Percentiles rank a stretch among this genome's conserved stretches.
phyloP scores from a whole-genome alignment of 2,888 invertebrate genomes.

The Diloba caeruleocephala region DNA sequence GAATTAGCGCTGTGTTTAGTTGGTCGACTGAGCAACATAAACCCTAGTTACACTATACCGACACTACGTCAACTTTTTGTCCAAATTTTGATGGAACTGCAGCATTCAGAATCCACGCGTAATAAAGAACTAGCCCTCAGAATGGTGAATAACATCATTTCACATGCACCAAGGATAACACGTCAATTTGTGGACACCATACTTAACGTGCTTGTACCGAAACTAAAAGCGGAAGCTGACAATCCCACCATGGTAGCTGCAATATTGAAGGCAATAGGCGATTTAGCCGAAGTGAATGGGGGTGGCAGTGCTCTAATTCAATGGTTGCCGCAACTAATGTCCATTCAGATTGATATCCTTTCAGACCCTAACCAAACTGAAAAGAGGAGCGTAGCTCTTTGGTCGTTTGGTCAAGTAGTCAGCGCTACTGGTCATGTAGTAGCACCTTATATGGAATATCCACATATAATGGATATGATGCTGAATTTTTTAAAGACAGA shows the following conservation, averaged over 20 bases:
- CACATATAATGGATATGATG: slow-evolving; percentile 96
- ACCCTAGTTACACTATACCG: slow-evolving; percentile 99
- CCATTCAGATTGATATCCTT: slow-evolving; percentile 97
- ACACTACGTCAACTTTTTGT: slow-evolving; percentile 97
- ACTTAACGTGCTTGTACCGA: slow-evolving; percentile 96
- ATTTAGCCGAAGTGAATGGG: slow-evolving; percentile 97
- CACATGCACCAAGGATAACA: slow-evolving; percentile 97
- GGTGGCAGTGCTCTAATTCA: slow-evolving; percentile 95
- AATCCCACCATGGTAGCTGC: slow-evolving; percentile 97
- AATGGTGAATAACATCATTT: slow-evolving; percentile 98
- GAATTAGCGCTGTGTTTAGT: slow-evolving; percentile 97
- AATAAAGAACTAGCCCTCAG: slow-evolving; percentile 99
- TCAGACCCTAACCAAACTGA: slow-evolving; percentile 98
- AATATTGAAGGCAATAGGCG: slow-evolving; percentile 97
- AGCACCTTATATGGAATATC: slow-evolving; percentile 98
- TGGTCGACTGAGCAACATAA: slow-evolving; percentile 96
- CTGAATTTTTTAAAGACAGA: slow-evolving; percentile 98
- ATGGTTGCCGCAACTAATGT: slow-evolving; percentile 96
- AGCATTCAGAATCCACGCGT: slow-evolving; percentile 97
- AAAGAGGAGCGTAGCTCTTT: slow-evolving; percentile 97
- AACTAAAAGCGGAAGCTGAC: slow-evolving; percentile 95
- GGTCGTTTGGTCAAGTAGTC: slow-evolving; percentile 98
- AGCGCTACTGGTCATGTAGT: slow-evolving; percentile 99
- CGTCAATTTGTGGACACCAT: slow-evolving; percentile 98
- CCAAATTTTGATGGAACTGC: slow-evolving; percentile 97